Evolutionary conservation across 2,888 invertebrate species (phyloP).

Genomic region (Drepanosiphum platanoidis): DNA sequence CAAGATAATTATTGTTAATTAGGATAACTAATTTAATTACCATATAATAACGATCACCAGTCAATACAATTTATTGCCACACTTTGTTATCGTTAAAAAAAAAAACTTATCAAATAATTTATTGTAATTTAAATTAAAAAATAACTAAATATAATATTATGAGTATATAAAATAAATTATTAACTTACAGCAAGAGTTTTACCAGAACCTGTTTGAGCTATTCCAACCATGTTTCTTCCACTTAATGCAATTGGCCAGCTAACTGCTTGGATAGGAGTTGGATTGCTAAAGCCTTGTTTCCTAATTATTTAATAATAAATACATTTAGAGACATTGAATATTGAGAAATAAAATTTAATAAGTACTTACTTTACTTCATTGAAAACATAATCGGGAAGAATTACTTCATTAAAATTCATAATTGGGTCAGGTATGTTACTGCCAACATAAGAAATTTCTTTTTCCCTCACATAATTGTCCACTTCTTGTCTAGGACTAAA

Average conservation of each 20-base stretch:
- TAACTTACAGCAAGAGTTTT: conserved; percentile 79
- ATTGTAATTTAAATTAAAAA: not conserved
- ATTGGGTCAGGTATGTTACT: conserved; percentile 86
- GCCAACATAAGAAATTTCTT: conserved; percentile 90
- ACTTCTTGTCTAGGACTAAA: conserved; percentile 74
- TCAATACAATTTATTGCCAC: no score
- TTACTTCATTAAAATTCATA: conserved; percentile 88
- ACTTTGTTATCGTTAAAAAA: no score
- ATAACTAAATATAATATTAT: not conserved
- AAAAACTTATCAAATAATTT: no score
- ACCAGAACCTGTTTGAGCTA: conserved; percentile 93
- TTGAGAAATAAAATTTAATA: conserved; percentile 35
- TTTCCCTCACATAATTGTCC: conserved; percentile 79
- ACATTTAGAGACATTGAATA: not conserved
- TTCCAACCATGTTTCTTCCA: conserved; percentile 93
- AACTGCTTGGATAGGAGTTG: conserved; percentile 94
- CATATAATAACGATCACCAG: no score
- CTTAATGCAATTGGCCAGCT: conserved; percentile 96
- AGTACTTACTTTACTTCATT: conserved; percentile 69
- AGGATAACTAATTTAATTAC: no score
- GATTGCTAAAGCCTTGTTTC: conserved; percentile 85
- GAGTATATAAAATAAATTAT: not conserved
- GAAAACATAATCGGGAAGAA: conserved; percentile 85
- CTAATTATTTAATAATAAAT: conserved; percentile 67
- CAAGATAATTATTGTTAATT: no score